Evolutionary conservation across 2,797 vertebrate genomes (phyloP).

Genomic region (Crossoptilon crossoptilon): DNA sequence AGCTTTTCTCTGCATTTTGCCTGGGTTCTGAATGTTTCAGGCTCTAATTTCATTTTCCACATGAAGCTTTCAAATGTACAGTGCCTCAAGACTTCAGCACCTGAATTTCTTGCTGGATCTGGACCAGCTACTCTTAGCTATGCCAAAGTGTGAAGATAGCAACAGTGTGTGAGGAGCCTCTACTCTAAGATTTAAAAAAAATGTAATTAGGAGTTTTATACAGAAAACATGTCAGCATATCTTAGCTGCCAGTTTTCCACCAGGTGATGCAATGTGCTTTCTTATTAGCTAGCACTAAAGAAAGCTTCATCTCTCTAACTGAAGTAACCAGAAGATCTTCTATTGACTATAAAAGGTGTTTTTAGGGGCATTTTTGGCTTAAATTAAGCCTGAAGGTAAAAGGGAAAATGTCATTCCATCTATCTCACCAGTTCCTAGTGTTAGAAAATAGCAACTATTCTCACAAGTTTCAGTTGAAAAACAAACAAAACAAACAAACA

Average conservation of each 20-base stretch:
- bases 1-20: neutral
- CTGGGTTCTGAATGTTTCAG: rapidly evolving
- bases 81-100: neutral
- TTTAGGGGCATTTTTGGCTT: neutral
- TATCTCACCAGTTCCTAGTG: too few relatives aligned
- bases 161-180: neutral
- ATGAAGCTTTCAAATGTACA: neutral
- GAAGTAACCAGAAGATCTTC: neutral
- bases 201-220: neutral
- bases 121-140: neutral
- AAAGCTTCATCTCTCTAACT: neutral
- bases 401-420: neutral
- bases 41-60: neutral
- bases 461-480: neutral
- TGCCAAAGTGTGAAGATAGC: neutral
- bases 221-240: neutral
- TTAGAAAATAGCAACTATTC: neutral
- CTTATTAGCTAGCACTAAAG: neutral
- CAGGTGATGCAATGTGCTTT: neutral
- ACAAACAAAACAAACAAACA: neutral
- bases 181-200: neutral
- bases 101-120: neutral
- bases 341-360: neutral
- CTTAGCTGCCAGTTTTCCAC: neutral
- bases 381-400: neutral